Base-by-base conservation (phyloP, 2,113 vertebrate genomes). In the Atrichornis clamosus region DNA sequence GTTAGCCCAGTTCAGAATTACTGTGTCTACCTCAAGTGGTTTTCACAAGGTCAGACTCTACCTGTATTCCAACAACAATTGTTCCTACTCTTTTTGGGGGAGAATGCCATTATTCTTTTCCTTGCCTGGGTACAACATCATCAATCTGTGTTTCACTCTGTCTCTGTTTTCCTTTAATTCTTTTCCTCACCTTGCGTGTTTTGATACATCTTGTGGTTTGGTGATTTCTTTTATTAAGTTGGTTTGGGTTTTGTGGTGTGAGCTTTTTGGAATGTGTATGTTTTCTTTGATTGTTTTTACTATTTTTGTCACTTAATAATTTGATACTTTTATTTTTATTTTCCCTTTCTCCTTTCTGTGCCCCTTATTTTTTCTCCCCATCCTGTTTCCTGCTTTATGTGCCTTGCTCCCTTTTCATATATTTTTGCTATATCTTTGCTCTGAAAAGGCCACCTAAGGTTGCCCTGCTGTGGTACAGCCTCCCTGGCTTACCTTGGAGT, bases 391-490 rank as follows among this genome's bases (percentile, higher is more conserved):
- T 55, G 3, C 7, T 90, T 65, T 39, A 44, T 50, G 21, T 84
- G 26, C 63, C 14, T 83, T 73, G 23, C 47, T 90, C 5, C 14
- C 12, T 91, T 94, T 89, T 50, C 68, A n/a, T 86, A 55, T 86
- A 80, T 78, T 68, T 90, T 91, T 59, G 44, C 39, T 92, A 15
- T 68, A 75, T 72, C 46, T 86, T 87, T 80, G 62, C 70, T 91
- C 59, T 87, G 35, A 91, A 94, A 85, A 81, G 90, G 95, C 87
- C 72, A 88, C 83, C 83, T 94, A 90, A 96, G 90, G 87, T 95
- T 95, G 64, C 73, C 50, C 44, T 86, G 90, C 87, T 30, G 7
- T 87, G 84, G 90, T 74, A 60, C 33, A 68, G 73, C 74, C 75
- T 92, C 50, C 74, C 49, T 94, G 84, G 82, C 59, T 96, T 95